phyloP scores from a whole-genome alignment of 2,113 vertebrate species.

The Narcine bancroftii region DNA sequence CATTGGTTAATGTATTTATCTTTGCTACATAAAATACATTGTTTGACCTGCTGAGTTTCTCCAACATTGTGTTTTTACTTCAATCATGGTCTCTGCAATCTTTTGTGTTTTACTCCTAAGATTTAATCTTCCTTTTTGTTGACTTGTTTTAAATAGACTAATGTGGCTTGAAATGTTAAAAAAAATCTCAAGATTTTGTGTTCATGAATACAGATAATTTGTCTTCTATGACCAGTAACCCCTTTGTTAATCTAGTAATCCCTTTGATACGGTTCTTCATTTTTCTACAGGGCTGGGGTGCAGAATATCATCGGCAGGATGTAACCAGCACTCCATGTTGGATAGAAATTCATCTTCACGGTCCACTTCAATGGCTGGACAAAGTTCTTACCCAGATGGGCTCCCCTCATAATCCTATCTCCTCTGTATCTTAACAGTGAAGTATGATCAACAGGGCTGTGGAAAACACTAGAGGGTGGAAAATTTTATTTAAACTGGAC shows the following conservation, averaged over 20 bases:
- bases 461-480: slow-evolving; percentile 20
- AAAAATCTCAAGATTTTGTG: not conserved
- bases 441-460: slow-evolving; percentile 35
- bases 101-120: too few species aligned
- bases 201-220: not conserved
- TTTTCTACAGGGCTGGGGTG: slow-evolving; percentile 81
- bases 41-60: too few species aligned
- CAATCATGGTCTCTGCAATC: too few species aligned
- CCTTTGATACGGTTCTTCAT: not conserved
- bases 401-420: slow-evolving; percentile 92
- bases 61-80: too few species aligned
- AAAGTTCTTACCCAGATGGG: slow-evolving; percentile 98
- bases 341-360: slow-evolving; percentile 96
- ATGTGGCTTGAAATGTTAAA: not conserved
- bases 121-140: not conserved
- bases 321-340: slow-evolving; percentile 96
- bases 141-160: not conserved
- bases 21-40: too few species aligned
- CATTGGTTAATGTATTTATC: too few species aligned
- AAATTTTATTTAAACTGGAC: slow-evolving; percentile 36
- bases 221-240: not conserved
- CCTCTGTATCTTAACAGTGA: slow-evolving; percentile 90
- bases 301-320: slow-evolving; percentile 91
- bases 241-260: not conserved
- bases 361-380: slow-evolving; percentile 95